Conservation (phyloP, 1,140 invertebrate species). For the Berghia stephanieae region DNA sequence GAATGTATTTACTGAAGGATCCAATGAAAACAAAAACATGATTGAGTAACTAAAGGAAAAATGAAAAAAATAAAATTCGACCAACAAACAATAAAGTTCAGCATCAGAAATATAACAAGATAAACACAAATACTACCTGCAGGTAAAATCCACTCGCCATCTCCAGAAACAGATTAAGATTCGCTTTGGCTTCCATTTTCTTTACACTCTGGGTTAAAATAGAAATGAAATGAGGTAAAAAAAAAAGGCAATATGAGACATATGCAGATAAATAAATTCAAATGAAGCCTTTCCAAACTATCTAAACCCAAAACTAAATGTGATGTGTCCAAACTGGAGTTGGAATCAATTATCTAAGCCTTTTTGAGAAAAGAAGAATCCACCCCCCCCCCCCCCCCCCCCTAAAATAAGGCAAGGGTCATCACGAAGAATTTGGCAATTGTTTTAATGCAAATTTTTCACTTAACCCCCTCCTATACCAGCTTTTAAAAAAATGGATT, state of each 20-base stretch:
- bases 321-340: too few species aligned
- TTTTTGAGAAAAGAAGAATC: background rate
- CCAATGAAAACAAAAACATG: background rate
- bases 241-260: background rate
- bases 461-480: too few species aligned
- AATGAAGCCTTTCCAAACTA: too few species aligned
- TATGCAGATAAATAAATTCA: too few species aligned
- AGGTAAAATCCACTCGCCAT: conserved; percentile 87
- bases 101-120: background rate
- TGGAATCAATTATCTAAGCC: background rate
- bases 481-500: too few species aligned
- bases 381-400: too few species aligned
- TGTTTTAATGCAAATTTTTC: too few species aligned
- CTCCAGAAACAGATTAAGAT: conserved; percentile 81
- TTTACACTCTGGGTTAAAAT: conserved; percentile 73
- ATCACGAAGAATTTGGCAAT: too few species aligned
- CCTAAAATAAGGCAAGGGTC: too few species aligned
- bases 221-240: conserved; percentile 14
- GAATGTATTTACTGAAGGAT: too few species aligned
- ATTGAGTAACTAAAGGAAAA: background rate
- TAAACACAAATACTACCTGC: conserved; percentile 55
- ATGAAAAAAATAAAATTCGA: background rate
- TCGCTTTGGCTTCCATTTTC: conserved; percentile 77
- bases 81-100: too few species aligned
- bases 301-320: too few species aligned